Percentiles rank a stretch among this genome's conserved stretches.
Conservation (phyloP, 2,888 invertebrate genomes). For the Leptura quadrifasciata region DNA sequence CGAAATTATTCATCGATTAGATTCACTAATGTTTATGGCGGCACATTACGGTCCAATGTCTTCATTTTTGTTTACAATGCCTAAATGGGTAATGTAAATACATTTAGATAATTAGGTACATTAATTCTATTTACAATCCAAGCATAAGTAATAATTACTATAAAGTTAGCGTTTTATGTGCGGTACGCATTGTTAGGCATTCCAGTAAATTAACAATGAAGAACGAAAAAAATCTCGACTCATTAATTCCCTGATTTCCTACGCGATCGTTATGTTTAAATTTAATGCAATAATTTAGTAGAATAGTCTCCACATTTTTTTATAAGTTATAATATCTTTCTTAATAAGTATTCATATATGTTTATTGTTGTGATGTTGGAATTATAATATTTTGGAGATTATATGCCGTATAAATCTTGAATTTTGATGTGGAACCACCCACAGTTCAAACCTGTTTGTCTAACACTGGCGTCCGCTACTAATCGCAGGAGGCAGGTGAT, state of each 20-base stretch:
- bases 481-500: slow-evolving; percentile 4
- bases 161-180: slow-evolving; percentile 5
- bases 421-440: slow-evolving; percentile 59
- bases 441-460: slow-evolving; percentile 55
- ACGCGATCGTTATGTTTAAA: slow-evolving; percentile 14
- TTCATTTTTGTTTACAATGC: slow-evolving; percentile 13
- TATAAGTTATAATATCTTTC: slow-evolving; percentile 30
- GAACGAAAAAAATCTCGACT: slow-evolving; percentile 18
- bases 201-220: slow-evolving; percentile 12
- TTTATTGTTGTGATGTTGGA: slow-evolving; percentile 51
- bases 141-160: slow-evolving; percentile 16
- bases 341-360: slow-evolving; percentile 49
- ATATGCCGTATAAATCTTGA: slow-evolving; percentile 55
- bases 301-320: slow-evolving; percentile 3
- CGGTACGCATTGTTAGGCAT: not conserved
- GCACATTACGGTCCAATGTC: slow-evolving; percentile 15
- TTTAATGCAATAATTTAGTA: slow-evolving; percentile 24
- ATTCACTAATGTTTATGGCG: not conserved
- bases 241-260: slow-evolving; percentile 16
- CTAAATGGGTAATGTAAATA: not conserved
- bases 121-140: slow-evolving; percentile 25
- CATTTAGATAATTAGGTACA: slow-evolving; percentile 16
- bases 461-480: slow-evolving; percentile 19
- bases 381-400: slow-evolving; percentile 59
- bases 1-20: slow-evolving; percentile 19